A percentile compares a stretch with the other conserved stretches of the same genome.
Conservation (phyloP, 2,888 invertebrate genomes). For the Eristalis tenax region DNA sequence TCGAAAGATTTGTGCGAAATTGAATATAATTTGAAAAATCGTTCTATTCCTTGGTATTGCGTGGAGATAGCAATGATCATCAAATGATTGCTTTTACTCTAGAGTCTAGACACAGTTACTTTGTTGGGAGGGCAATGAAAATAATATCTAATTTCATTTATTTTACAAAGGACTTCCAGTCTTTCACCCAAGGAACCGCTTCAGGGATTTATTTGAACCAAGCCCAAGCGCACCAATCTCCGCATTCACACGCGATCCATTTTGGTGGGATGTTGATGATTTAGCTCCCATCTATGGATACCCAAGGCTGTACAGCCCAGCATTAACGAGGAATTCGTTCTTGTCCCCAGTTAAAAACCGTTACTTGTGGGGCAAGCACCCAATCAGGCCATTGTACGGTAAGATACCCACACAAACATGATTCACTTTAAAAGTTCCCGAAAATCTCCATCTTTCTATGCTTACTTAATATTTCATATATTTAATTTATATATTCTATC, state of each 20-base stretch:
- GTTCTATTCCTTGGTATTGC: constrained; percentile 11
- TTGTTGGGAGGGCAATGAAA: background rate
- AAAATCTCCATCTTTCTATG: background rate
- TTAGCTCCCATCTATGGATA: constrained; percentile 88
- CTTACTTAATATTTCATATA: background rate
- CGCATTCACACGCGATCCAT: constrained; percentile 92
- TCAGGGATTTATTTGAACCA: constrained; percentile 89
- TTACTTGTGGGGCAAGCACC: constrained; percentile 95
- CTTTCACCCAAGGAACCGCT: constrained; percentile 84
- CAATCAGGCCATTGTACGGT: constrained; percentile 92
- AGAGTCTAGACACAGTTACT: background rate
- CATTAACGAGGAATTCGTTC: constrained; percentile 92
- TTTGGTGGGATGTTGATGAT: constrained; percentile 93
- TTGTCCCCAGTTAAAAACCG: constrained; percentile 95
- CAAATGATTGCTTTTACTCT: constrained; percentile 3
- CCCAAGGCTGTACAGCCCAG: constrained; percentile 86
- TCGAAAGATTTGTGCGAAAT: constrained; percentile 5
- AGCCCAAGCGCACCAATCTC: constrained; percentile 89
- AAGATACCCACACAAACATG: constrained; percentile 80
- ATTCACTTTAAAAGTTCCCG: background rate
- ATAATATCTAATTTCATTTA: background rate
- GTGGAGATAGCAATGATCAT: constrained; percentile 8
- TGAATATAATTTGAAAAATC: background rate
- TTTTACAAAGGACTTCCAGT: constrained; percentile 85
- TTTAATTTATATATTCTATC: background rate